Conservation (phyloP, 92 coral and sea anemone genomes). For the Parazoanthus atlanticus region DNA sequence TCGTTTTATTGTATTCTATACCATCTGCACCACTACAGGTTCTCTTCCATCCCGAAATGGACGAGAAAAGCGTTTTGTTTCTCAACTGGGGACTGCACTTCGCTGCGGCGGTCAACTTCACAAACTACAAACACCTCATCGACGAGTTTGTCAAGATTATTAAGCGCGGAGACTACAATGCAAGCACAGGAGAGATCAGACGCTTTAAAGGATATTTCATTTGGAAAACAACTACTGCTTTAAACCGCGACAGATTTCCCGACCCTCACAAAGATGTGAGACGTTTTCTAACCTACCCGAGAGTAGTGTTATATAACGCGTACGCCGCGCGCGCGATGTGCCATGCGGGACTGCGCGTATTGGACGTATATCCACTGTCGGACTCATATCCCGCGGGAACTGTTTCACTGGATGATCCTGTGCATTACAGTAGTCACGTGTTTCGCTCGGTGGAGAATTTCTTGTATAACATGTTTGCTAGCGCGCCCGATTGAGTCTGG, state of each 20-base stretch:
- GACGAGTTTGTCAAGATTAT: constrained; percentile 60
- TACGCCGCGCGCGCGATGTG: constrained; percentile 93
- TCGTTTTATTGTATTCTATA: neutral
- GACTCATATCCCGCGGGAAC: constrained; percentile 92
- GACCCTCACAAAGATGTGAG: constrained; percentile 94
- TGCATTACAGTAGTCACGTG: constrained; percentile 70
- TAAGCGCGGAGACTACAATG: constrained; percentile 39
- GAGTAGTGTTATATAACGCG: constrained; percentile 80
- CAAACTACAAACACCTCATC: constrained; percentile 71
- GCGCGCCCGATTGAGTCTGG: neutral
- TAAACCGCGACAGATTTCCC: constrained; percentile 84
- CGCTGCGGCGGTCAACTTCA: constrained; percentile 86
- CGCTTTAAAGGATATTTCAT: constrained; percentile 74
- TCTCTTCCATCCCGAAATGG: constrained; percentile 68
- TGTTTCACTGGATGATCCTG: constrained; percentile 73
- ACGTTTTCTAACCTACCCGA: constrained; percentile 87
- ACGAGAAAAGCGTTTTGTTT: constrained; percentile 79
- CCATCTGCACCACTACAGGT: constrained; percentile 54
- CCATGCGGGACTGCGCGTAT: constrained; percentile 82
- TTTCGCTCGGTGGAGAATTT: constrained; percentile 75
- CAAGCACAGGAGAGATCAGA: constrained; percentile 22
- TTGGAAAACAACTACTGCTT: constrained; percentile 92
- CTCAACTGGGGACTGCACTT: constrained; percentile 92
- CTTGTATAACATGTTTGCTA: constrained; percentile 56
- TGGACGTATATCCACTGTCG: constrained; percentile 87